Evolutionary conservation across 2,797 vertebrate species (phyloP).

Genomic region (Lithobates sylvaticus): DNA sequence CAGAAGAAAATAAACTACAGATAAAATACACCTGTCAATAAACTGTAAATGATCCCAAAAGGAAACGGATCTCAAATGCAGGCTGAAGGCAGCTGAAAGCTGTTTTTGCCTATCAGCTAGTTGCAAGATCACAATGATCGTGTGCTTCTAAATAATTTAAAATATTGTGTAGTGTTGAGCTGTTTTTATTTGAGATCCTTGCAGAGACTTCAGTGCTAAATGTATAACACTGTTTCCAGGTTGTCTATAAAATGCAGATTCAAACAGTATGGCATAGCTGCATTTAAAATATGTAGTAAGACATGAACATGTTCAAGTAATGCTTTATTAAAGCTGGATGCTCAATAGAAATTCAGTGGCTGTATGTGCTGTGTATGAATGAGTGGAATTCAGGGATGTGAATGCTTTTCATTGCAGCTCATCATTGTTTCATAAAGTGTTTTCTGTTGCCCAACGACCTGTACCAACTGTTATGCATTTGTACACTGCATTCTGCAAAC

Average conservation of each 20-base stretch:
- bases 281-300: not conserved
- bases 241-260: not conserved
- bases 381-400: slow-evolving; percentile 5
- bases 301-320: not conserved
- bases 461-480: not conserved
- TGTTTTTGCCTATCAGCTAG: too few species aligned
- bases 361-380: slow-evolving; percentile 5
- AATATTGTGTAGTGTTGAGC: not conserved
- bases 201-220: not conserved
- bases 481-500: not conserved
- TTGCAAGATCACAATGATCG: too few species aligned
- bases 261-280: not conserved
- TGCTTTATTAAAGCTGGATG: not conserved
- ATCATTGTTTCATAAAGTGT: not conserved
- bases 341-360: not conserved
- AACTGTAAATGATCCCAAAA: too few species aligned
- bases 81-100: too few species aligned
- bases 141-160: too few species aligned
- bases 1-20: too few species aligned
- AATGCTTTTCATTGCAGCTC: not conserved
- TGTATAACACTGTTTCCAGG: not conserved
- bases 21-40: too few species aligned
- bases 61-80: too few species aligned
- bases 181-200: not conserved
- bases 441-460: not conserved